Conservation (phyloP, 2,113 vertebrate genomes). For the Rhipidura dahli region DNA sequence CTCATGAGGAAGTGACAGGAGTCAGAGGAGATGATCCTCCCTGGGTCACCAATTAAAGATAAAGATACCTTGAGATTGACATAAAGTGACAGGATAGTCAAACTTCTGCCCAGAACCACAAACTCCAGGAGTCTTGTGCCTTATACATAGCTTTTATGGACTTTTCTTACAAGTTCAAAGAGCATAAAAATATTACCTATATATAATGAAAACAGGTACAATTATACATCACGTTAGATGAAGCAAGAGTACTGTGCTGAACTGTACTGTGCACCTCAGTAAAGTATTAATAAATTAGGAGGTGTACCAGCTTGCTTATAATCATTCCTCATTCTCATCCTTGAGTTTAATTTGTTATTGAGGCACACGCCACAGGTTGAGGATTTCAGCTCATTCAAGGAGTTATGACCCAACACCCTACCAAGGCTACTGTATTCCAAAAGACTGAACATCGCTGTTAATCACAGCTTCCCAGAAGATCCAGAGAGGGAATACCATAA, state of each 20-base stretch:
- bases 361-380: background rate
- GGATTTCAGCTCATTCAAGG: background rate
- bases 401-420: background rate
- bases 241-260: background rate
- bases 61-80: background rate
- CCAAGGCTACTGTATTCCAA: background rate
- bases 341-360: constrained; percentile 3
- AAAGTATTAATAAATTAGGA: background rate
- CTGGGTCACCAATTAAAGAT: background rate
- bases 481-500: background rate
- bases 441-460: background rate
- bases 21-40: background rate
- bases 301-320: background rate
- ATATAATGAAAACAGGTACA: background rate
- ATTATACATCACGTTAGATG: background rate
- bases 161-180: background rate
- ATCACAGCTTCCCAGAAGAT: background rate
- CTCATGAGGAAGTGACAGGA: background rate
- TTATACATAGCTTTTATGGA: background rate
- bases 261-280: background rate
- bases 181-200: background rate
- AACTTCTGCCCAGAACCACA: background rate
- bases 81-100: background rate
- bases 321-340: background rate
- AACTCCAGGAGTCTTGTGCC: background rate